Percentiles rank a stretch among this genome's conserved stretches.
phyloP scores from a whole-genome alignment of 2,113 vertebrate genomes.

The Pelecanoides urinatrix region DNA sequence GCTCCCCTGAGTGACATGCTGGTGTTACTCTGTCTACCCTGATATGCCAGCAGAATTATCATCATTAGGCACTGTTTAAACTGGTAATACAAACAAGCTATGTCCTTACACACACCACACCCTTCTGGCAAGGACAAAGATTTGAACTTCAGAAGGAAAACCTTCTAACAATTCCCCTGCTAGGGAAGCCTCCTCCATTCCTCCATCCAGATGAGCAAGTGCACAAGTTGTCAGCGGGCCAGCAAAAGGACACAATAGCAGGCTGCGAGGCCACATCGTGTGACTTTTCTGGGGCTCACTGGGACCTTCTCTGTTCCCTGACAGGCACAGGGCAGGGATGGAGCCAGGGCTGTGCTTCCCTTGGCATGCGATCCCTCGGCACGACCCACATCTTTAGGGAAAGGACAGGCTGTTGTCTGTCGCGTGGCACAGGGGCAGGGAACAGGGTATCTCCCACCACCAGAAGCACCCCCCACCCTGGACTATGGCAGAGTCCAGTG shows the following conservation, averaged over 20 bases:
- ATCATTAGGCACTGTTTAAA: background rate
- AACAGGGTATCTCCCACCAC: background rate
- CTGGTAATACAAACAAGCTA: accelerated
- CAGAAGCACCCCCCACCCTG: background rate
- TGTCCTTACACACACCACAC: background rate
- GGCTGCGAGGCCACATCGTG: background rate
- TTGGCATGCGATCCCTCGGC: background rate
- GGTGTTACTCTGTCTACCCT: background rate
- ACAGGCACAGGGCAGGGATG: background rate
- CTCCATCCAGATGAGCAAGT: background rate
- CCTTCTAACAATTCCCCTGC: background rate
- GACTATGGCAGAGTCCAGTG: background rate
- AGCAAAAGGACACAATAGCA: background rate
- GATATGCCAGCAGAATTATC: background rate
- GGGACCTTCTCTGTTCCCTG: background rate
- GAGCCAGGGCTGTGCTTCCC: background rate
- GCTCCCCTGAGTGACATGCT: background rate
- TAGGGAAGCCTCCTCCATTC: background rate
- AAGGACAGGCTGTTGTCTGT: background rate
- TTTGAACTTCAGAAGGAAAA: background rate
- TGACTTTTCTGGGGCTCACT: background rate
- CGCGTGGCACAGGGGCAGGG: accelerated
- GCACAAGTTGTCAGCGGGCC: background rate
- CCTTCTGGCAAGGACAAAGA: background rate
- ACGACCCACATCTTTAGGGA: background rate